Base-by-base conservation (phyloP, 2,888 invertebrate species). In the Noctuana brunneofusca region DNA sequence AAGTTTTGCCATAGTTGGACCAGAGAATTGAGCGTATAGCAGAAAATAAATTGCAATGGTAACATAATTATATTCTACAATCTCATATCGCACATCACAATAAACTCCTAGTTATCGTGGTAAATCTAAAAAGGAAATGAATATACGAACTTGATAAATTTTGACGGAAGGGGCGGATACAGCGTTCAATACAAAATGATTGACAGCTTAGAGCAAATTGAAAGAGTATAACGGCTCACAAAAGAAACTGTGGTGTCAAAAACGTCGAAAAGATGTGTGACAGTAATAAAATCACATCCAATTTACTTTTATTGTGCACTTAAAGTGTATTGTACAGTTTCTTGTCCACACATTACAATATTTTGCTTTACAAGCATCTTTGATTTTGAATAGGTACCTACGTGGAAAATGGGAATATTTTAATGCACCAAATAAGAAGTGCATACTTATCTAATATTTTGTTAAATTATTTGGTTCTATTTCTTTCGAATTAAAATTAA, bases 91-190 rank as follows among this genome's bases (percentile, higher is more conserved):
- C 11, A 48, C 49, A 32, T 50, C 20, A 35, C 41, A 58, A 56
- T 58, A 24, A 48, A 49, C 14, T 54, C 16, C 9, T 22, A 32
- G 20, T 58, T 58, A 63, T 63, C 58, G n/a, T 43, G 41, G n/a
- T 43, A 50, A 43, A 63, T 63, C 56, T 63, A 63, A 69, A 70
- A 67, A 71, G 71, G 71, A 70, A 70, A 65, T 67, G 62, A 64
- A 66, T 66, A 43, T 56, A 63, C 16, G 49, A 50, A 43, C 57
- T 53, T 67, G 68, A 69, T 68, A 69, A 66, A 73, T 71, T 73
- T 74, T 75, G 78, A 80, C 71, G 72, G 72, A 78, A 79, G 74
- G 79, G 88, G 87, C 82, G 88, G 87, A 82, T 81, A 79, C 74
- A 78, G 78, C 72, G 67, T 67, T 76, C 71, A 80, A 78, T 77